Evolutionary conservation across 2,113 vertebrate genomes (phyloP).

Genomic region (Thinocorus orbignyianus): DNA sequence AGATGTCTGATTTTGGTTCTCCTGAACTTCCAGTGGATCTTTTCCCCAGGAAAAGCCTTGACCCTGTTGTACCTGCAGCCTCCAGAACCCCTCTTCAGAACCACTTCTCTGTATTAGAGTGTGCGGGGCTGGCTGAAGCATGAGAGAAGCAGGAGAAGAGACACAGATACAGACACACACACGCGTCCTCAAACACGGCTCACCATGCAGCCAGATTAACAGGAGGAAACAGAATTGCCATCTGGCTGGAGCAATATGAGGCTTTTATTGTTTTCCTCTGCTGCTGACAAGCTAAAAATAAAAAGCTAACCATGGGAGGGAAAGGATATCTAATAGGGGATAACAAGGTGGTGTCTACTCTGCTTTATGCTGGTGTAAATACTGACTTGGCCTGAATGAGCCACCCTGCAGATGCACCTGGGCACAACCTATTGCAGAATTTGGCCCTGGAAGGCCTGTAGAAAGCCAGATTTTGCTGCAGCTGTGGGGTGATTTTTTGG

Average conservation of each 20-base stretch:
- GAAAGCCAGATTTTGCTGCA: conserved; percentile 26
- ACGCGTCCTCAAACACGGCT: background rate
- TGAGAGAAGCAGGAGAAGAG: background rate
- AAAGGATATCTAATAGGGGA: background rate
- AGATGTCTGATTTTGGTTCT: background rate
- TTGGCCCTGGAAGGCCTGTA: background rate
- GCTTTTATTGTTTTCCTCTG: background rate
- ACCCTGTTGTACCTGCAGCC: background rate
- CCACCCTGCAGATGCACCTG: background rate
- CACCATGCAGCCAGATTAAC: accelerated
- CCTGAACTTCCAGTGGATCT: background rate
- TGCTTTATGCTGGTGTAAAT: background rate
- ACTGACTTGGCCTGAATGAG: background rate
- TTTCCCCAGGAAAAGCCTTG: accelerated
- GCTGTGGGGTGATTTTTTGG: background rate
- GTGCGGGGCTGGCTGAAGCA: background rate
- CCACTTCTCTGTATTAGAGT: background rate
- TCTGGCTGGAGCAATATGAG: background rate
- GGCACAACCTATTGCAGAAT: background rate
- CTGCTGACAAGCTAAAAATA: conserved; percentile 30
- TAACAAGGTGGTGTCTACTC: background rate
- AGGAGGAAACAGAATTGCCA: background rate
- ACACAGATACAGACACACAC: background rate
- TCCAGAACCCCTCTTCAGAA: background rate
- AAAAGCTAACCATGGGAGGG: background rate